These are phyloP conservation scores for Lymantria monacha DNA, from an alignment of 2,888 invertebrate species.

Conservation along the genomic window DNA sequence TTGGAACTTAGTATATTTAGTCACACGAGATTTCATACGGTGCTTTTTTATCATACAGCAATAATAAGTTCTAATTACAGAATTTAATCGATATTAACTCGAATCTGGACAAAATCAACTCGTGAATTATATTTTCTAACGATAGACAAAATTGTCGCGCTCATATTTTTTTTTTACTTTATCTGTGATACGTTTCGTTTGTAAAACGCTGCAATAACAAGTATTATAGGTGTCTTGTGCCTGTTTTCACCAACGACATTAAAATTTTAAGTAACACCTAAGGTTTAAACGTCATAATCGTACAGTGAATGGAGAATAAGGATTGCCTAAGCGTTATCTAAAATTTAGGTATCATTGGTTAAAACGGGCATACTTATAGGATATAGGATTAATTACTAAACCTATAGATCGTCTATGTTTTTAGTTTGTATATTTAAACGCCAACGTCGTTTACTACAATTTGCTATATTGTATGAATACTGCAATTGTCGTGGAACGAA, in stretches of 20 bases:
- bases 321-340: too few relatives aligned
- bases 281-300: too few relatives aligned
- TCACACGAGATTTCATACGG: not conserved
- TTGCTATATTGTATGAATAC: not conserved
- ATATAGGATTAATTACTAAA: constrained; percentile 21
- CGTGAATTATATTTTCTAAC: constrained; percentile 10
- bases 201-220: constrained; percentile 68
- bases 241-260: too few relatives aligned
- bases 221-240: constrained; percentile 50
- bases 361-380: not conserved
- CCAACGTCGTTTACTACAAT: constrained; percentile 1
- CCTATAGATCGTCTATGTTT: constrained; percentile 1
- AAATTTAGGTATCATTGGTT: too few relatives aligned
- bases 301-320: too few relatives aligned
- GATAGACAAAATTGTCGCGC: constrained; percentile 35
- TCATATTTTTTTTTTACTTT: constrained; percentile 49
- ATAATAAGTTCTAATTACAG: constrained; percentile 12
- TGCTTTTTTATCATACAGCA: not conserved
- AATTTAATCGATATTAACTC: constrained; percentile 15
- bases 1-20: constrained; percentile 7
- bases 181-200: constrained; percentile 78
- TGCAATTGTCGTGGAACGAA: not conserved
- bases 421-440: constrained; percentile 16
- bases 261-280: too few relatives aligned
- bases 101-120: constrained; percentile 29